phyloP scores from a whole-genome alignment of 2,797 vertebrate species.

The Gobio occitaniae region DNA sequence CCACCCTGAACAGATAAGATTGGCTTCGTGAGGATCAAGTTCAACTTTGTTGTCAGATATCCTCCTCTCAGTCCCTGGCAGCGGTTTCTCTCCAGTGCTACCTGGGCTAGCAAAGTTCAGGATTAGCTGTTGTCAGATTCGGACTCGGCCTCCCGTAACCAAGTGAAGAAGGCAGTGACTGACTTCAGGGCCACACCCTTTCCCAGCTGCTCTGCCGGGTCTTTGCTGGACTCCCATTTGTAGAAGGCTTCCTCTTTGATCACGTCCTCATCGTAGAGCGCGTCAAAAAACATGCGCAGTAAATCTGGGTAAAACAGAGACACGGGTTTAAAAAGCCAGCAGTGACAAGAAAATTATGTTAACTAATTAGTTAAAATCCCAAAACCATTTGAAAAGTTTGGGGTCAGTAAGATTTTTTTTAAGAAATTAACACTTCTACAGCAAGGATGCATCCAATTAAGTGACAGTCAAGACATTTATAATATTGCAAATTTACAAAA shows the following conservation, averaged over 20 bases:
- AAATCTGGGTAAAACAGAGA: constrained; percentile 79
- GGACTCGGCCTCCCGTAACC: constrained; percentile 95
- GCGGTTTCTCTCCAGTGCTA: constrained; percentile 61
- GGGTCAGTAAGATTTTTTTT: neutral
- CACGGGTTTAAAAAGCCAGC: neutral
- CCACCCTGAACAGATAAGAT: constrained; percentile 69
- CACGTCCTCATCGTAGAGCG: constrained; percentile 94
- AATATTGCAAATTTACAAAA: too few species aligned
- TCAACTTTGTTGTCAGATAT: constrained; percentile 71
- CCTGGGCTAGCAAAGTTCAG: constrained; percentile 59
- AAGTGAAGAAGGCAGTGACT: constrained; percentile 96
- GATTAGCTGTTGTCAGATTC: constrained; percentile 96
- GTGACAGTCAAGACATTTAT: neutral
- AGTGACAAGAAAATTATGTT: neutral
- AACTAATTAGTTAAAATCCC: neutral
- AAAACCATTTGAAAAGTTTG: neutral
- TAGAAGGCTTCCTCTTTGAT: constrained; percentile 98
- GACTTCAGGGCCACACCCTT: constrained; percentile 98
- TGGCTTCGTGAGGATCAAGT: constrained; percentile 77
- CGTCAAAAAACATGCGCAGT: constrained; percentile 94
- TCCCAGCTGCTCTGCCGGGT: constrained; percentile 92
- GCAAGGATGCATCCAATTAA: too few species aligned
- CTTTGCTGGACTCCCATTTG: constrained; percentile 98
- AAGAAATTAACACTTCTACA: neutral
- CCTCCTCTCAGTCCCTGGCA: constrained; percentile 59